Base-by-base conservation (phyloP, 2,797 vertebrate species). In the Capromys pilorides region DNA sequence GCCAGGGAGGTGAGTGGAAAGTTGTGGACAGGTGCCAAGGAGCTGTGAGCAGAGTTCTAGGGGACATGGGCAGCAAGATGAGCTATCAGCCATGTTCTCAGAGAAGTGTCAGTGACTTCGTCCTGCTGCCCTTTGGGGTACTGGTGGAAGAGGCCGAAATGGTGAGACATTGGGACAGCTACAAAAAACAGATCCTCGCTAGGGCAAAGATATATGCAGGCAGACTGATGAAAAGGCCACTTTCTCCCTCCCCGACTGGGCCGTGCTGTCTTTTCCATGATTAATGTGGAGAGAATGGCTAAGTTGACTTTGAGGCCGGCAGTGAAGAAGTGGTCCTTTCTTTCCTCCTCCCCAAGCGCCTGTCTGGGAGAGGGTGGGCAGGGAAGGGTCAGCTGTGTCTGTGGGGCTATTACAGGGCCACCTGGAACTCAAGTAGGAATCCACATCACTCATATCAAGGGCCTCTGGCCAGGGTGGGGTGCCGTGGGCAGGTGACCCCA, bases 241-340 rank as follows among this genome's bases (percentile, higher is more conserved):
- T 97, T 98, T 97, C 96, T 97, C 87, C 88, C 94, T 96, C 18
- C 0, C 82, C 33, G 85, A 77, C 97, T 92, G 75, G 86, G 94
- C 86, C 83, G 21, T 36, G 92, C 93, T 97, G 96, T 95, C 94
- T 93, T 62, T 96, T 96, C 95, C 92, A 79, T 96, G 90, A 54
- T 97, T 98, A 97, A 98, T 98, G 96, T 93, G 89, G 92, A 97
- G 94, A 95, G 97, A 97, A 91, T 83, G 96, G 95, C 94, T 91
- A 83, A 94, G 93, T 88, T 16, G 64, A 85, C 93, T 84, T 77
- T 73, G 86, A 18, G 13, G 83, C 86, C 41, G 4, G 36, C 11
- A 11, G 31, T 87, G 13, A 28, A 96, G 75, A 96, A 96, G 81
- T 81, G 73, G 92, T 84, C 90, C 87, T 94, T 96, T 86, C 51